A percentile compares a stretch with the other conserved stretches of the same genome.
Evolutionary conservation across 2,888 invertebrate genomes (phyloP).

Genomic region (Platycnemis pennipes): DNA sequence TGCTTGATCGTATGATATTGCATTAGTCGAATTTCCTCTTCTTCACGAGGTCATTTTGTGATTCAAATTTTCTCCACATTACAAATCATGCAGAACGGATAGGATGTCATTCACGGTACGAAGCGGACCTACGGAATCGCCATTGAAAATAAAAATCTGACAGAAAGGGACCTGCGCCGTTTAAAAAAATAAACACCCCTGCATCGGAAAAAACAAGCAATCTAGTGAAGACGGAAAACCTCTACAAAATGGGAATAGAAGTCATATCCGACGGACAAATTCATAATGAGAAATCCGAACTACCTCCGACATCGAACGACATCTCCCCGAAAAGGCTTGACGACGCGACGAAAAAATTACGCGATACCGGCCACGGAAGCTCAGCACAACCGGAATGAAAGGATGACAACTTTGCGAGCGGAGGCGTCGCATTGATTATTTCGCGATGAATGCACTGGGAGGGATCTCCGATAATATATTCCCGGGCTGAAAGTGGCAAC

Average conservation of each 20-base stretch:
- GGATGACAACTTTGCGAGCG: background rate
- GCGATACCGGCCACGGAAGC: background rate
- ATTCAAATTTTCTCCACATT: background rate
- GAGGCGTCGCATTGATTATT: slow-evolving; percentile 27
- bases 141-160: background rate
- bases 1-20: background rate
- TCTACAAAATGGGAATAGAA: background rate
- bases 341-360: background rate
- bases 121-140: background rate
- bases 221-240: background rate
- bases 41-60: background rate
- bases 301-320: background rate
- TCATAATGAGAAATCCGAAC: background rate
- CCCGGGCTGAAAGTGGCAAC: background rate
- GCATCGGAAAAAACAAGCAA: too few species aligned
- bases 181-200: too few species aligned
- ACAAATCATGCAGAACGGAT: background rate
- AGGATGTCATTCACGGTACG: background rate
- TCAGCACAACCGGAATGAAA: background rate
- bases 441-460: background rate
- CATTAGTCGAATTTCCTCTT: background rate
- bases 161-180: too few species aligned
- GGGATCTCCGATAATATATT: background rate
- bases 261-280: background rate
- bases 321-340: background rate